Evolutionary conservation across 2,888 invertebrate species (phyloP).

Genomic region (Catocala fraxini): DNA sequence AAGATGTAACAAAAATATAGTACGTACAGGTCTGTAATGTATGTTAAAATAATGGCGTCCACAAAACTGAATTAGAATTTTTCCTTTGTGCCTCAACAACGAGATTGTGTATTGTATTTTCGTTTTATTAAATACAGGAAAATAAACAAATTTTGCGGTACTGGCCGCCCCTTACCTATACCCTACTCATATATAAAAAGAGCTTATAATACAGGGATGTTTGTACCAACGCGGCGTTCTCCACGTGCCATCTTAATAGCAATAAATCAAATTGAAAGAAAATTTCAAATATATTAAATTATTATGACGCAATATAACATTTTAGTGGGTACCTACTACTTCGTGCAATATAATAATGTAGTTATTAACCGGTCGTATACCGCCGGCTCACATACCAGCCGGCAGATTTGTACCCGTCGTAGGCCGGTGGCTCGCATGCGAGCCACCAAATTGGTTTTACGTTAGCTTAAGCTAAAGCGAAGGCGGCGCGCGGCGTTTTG

Average conservation of each 20-base stretch:
- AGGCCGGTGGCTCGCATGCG: too few relatives aligned
- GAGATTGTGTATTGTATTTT: slow-evolving; percentile 65
- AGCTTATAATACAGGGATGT: neutral
- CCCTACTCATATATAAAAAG: slow-evolving; percentile 16
- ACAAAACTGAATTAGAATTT: slow-evolving; percentile 68
- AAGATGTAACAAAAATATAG: slow-evolving; percentile 45
- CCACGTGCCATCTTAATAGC: neutral
- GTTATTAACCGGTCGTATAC: too few relatives aligned
- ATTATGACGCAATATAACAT: neutral
- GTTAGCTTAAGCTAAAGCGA: too few relatives aligned
- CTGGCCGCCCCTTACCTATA: slow-evolving; percentile 28
- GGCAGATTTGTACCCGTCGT: too few relatives aligned
- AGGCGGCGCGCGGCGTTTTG: too few relatives aligned
- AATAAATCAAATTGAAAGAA: neutral
- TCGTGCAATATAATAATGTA: neutral
- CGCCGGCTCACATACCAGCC: too few relatives aligned
- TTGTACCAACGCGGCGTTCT: neutral
- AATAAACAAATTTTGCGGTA: slow-evolving; percentile 65
- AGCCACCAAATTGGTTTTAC: too few relatives aligned
- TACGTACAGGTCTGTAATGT: slow-evolving; percentile 50
- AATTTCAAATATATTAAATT: neutral
- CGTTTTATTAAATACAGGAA: slow-evolving; percentile 72
- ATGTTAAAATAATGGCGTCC: slow-evolving; percentile 64
- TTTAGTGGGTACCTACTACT: neutral
- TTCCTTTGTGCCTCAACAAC: slow-evolving; percentile 64